phyloP scores from a whole-genome alignment of 1,140 invertebrate species.

The Hirudo medicinalis region DNA sequence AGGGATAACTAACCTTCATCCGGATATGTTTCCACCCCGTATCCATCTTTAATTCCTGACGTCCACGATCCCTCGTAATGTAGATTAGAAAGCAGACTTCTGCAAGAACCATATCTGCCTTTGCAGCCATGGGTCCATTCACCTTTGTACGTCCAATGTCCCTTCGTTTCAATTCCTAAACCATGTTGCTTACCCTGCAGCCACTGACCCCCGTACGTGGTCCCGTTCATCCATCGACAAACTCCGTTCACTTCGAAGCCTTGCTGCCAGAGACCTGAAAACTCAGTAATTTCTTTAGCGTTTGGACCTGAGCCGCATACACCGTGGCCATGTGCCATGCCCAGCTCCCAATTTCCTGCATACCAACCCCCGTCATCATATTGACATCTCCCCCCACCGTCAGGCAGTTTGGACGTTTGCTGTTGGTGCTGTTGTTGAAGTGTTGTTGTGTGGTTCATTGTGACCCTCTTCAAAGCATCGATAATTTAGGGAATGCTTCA shows the following conservation, averaged over 20 bases:
- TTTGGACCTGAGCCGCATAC: slow-evolving; percentile 40
- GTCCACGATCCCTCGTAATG: slow-evolving; percentile 99
- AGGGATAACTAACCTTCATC: slow-evolving; percentile 57
- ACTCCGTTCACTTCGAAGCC: slow-evolving; percentile 97
- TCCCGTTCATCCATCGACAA: slow-evolving; percentile 93
- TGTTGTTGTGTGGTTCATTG: not conserved
- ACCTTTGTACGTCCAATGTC: slow-evolving; percentile 89
- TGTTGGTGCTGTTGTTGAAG: not conserved
- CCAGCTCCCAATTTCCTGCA: slow-evolving; percentile 97
- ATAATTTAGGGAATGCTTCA: no score
- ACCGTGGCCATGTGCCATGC: slow-evolving; percentile 47
- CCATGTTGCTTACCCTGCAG: slow-evolving; percentile 94
- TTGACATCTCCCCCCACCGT: slow-evolving; percentile 73
- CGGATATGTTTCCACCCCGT: slow-evolving; percentile 96
- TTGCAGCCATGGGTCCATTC: slow-evolving; percentile 99
- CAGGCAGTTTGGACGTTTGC: not conserved
- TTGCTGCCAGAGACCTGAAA: slow-evolving; percentile 86
- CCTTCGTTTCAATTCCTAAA: slow-evolving; percentile 84
- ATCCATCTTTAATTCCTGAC: slow-evolving; percentile 93
- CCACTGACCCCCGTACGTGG: slow-evolving; percentile 95
- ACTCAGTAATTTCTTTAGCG: slow-evolving; percentile 64
- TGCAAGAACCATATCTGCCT: slow-evolving; percentile 90
- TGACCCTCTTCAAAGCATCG: no score
- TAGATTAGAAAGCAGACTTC: slow-evolving; percentile 74
- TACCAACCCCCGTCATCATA: slow-evolving; percentile 99